Evolutionary conservation across 2,797 vertebrate genomes (phyloP), one percentile per base, ranked within the genome.

Genomic region (Cuculus canorus): DNA sequence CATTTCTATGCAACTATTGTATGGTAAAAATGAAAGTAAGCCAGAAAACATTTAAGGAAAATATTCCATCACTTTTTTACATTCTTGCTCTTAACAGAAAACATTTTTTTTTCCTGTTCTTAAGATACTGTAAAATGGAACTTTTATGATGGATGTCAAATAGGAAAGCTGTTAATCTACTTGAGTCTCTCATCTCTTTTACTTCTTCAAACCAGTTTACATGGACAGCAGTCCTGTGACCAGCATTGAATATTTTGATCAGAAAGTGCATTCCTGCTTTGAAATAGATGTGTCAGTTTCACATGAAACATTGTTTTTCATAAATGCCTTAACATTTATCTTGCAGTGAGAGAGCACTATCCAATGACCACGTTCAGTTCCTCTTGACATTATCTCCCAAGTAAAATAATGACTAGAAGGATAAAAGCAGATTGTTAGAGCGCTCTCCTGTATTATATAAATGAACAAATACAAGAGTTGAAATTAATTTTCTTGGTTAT

Each of bases 251-350:
- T 95, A 68, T 92, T 97, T 95, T 95, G 91, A 93, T 76, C 91
- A 35, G 75, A 94, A 97, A 95, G 96, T 83, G 63, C 57, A 96
- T 97, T 96, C 47, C 50, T 87, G 81, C 65, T 97, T 97, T 93
- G 94, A 95, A 97, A 96, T 70, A 96, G 82, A 91, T 86, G 78
- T 82, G 53, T 90, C 71, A 91, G 70, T 93, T 97, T 95, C 79
- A 84, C 18, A 32, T 88, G 90, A 97, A 86, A 56, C 45, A 94
- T 96, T 97, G 94, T 96, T 98, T 98, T 96, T 96, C 92, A 95
- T 95, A 97, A 97, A 96, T 95, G 84, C 86, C 91, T 96, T 84
- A 65, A 84, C 87, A 96, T 97, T 97, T 95, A 93, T 96, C 82
- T 97, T 97, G 60, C 81, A 92, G 90, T 90, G 37, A 69, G 80